Conservation (phyloP, 2,797 vertebrate genomes). For the Hafferia zeledoni region DNA sequence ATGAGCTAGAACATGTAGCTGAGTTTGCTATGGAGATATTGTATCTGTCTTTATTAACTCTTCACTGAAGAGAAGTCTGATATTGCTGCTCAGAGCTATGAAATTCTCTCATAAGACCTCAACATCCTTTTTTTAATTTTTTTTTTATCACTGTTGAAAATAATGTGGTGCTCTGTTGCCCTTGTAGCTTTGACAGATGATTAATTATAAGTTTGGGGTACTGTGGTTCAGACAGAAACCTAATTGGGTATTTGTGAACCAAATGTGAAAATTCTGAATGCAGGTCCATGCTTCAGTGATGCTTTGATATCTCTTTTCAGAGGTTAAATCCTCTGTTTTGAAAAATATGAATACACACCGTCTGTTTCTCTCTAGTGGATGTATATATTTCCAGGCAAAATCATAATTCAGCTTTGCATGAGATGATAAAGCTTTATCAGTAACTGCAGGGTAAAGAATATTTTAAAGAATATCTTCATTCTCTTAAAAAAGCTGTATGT, state of each 20-base stretch:
- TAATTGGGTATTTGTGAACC: conserved; percentile 72
- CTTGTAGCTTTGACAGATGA: conserved; percentile 64
- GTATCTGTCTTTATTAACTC: neutral
- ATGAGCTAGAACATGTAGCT: neutral
- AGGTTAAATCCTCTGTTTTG: conserved; percentile 52
- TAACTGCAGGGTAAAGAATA: neutral
- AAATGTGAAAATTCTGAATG: conserved; percentile 53
- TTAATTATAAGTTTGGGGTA: conserved; percentile 71
- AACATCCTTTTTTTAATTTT: neutral
- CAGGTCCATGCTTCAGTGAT: neutral
- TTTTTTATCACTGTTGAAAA: neutral
- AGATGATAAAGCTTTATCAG: conserved; percentile 17
- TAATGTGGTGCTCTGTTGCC: conserved; percentile 1
- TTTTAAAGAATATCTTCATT: neutral
- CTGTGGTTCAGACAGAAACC: conserved; percentile 36
- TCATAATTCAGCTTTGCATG: neutral
- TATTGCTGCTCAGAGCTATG: neutral
- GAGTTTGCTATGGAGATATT: neutral
- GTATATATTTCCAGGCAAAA: conserved; percentile 4
- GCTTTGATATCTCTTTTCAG: conserved; percentile 68
- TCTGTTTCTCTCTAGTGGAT: conserved; percentile 20
- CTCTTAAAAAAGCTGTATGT: neutral
- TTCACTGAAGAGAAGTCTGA: neutral
- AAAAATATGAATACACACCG: neutral
- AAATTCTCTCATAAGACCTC: neutral